Conservation (phyloP, 2,113 vertebrate species). For the Neolamprologus sp. region DNA sequence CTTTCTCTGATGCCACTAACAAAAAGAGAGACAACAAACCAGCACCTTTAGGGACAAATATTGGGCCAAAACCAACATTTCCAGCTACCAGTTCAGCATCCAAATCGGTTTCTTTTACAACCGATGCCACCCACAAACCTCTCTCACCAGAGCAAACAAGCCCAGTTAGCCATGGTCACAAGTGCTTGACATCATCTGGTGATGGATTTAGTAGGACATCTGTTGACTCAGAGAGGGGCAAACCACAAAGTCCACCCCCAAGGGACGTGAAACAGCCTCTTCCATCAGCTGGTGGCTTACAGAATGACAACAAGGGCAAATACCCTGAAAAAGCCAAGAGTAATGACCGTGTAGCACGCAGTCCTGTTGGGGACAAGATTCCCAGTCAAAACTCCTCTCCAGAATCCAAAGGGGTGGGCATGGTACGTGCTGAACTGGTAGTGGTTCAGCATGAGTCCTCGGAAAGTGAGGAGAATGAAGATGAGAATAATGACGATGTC, state of each 20-base stretch:
- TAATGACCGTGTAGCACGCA: conserved; percentile 5
- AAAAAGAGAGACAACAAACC: conserved; percentile 37
- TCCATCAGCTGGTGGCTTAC: conserved; percentile 17
- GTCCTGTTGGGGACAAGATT: conserved; percentile 19
- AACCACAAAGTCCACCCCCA: conserved; percentile 32
- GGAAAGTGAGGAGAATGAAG: conserved; percentile 70
- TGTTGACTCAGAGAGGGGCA: conserved; percentile 26
- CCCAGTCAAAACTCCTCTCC: conserved; percentile 15
- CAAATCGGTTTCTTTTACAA: conserved; percentile 26
- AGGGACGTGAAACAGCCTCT: conserved; percentile 42
- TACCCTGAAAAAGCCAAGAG: conserved; percentile 24
- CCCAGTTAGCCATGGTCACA: conserved; percentile 35
- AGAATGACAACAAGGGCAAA: conserved; percentile 26
- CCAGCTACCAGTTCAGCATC: conserved; percentile 3
- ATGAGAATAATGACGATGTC: conserved; percentile 40
- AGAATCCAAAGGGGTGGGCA: conserved; percentile 40
- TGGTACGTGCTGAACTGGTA: conserved; percentile 72
- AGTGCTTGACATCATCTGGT: conserved; percentile 34
- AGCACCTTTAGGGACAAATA: neutral
- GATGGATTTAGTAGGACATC: conserved; percentile 49
- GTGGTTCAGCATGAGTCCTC: conserved; percentile 79
- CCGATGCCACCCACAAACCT: conserved; percentile 28
- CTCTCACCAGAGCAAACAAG: conserved; percentile 35
- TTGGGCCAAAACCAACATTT: conserved; percentile 25
- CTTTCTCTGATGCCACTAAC: conserved; percentile 6